Evolutionary conservation across 2,113 vertebrate species (phyloP).

Genomic region (Verasper variegatus): DNA sequence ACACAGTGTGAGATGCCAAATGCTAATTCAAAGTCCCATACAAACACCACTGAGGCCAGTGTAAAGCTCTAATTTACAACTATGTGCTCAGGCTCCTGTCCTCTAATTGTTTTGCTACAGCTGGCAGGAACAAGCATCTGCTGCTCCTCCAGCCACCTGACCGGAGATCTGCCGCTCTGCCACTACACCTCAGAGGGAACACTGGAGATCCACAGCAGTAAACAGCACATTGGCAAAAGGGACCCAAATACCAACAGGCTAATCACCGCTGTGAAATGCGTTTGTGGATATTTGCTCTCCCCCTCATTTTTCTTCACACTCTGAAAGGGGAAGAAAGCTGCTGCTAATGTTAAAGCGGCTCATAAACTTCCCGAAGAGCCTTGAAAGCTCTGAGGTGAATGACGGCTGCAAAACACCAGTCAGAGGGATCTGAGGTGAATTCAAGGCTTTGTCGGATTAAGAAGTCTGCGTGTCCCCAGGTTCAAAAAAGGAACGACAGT

Average conservation of each 20-base stretch:
- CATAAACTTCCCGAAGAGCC: slow-evolving; percentile 30
- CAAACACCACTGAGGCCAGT: background rate
- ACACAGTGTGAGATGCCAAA: background rate
- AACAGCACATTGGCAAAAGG: slow-evolving; percentile 66
- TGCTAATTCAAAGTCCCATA: slow-evolving; percentile 4
- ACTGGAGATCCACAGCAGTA: slow-evolving; percentile 45
- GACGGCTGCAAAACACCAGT: slow-evolving; percentile 49
- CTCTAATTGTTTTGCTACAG: slow-evolving; percentile 40
- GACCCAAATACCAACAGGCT: slow-evolving; percentile 69
- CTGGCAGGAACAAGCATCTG: slow-evolving; percentile 65
- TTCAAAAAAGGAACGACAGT: slow-evolving; percentile 42
- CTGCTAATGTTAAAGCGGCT: slow-evolving; percentile 31
- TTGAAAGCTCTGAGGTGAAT: slow-evolving; percentile 40
- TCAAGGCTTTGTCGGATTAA: slow-evolving; percentile 50
- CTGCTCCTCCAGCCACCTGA: slow-evolving; percentile 42
- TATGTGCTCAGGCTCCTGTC: slow-evolving; percentile 15
- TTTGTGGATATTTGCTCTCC: slow-evolving; percentile 64
- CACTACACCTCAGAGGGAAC: slow-evolving; percentile 49
- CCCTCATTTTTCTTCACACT: slow-evolving; percentile 48
- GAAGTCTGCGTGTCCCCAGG: slow-evolving; percentile 29
- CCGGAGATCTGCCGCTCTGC: slow-evolving; percentile 29
- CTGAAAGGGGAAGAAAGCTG: slow-evolving; percentile 24
- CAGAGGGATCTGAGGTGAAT: slow-evolving; percentile 43
- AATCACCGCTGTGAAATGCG: slow-evolving; percentile 62
- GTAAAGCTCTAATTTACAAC: slow-evolving; percentile 19